Evolutionary conservation across 30 jellyfish, hydroid and myxozoan species (phyloP).

Genomic region (Hydra vulgaris): DNA sequence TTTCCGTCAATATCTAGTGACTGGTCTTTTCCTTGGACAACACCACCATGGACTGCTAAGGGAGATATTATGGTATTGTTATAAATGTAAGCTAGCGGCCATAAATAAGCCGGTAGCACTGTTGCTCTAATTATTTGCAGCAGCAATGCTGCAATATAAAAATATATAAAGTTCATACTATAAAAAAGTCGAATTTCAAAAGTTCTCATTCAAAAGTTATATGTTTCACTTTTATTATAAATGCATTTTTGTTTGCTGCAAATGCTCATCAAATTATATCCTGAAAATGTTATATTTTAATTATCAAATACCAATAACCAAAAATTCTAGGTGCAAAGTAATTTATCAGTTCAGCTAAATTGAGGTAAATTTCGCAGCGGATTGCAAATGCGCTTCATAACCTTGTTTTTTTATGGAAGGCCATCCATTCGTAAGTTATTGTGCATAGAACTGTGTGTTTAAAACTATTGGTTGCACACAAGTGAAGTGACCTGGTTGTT

Average conservation of each 20-base stretch:
- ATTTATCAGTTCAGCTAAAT: not conserved
- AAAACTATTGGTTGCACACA: not conserved
- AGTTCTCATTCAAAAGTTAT: too few relatives aligned
- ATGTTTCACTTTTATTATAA: too few relatives aligned
- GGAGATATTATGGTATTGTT: constrained; percentile 76
- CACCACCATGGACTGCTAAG: constrained; percentile 71
- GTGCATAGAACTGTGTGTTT: not conserved
- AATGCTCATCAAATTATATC: too few relatives aligned
- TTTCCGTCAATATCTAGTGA: constrained; percentile 81
- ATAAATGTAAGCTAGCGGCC: constrained; percentile 80
- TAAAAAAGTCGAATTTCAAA: too few relatives aligned
- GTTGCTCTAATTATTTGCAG: not conserved
- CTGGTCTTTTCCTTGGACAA: constrained; percentile 23
- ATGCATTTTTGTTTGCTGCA: too few relatives aligned
- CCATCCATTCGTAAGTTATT: not conserved
- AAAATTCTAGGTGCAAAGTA: too few relatives aligned
- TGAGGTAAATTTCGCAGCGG: not conserved
- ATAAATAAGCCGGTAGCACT: constrained; percentile 64
- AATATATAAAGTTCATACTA: not conserved
- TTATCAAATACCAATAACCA: too few relatives aligned
- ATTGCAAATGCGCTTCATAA: not conserved
- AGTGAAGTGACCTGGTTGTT: not conserved
- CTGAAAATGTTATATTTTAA: too few relatives aligned
- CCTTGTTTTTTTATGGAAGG: not conserved
- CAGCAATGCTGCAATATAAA: not conserved